Evolutionary conservation across 1,140 invertebrate genomes (phyloP).

Genomic region (Bradysia coprophila): DNA sequence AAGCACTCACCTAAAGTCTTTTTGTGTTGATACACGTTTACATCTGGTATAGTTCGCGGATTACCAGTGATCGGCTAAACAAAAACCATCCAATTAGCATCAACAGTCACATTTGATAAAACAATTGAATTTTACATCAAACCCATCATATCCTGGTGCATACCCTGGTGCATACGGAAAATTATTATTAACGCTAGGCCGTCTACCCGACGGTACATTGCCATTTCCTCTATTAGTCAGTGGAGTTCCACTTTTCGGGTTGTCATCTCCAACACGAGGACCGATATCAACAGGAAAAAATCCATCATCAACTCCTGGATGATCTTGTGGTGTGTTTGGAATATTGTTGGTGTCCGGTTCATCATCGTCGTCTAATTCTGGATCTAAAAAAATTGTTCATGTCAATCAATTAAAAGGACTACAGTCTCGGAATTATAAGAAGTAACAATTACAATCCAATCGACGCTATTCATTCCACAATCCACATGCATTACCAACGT

Average conservation of each 20-base stretch:
- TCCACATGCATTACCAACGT: too few species aligned
- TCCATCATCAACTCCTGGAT: conserved; percentile 32
- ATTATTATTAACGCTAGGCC: too few species aligned
- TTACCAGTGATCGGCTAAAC: conserved; percentile 6
- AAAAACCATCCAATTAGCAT: conserved; percentile 2
- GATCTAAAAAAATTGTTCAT: too few species aligned
- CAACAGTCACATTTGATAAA: conserved; percentile 3
- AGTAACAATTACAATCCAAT: too few species aligned
- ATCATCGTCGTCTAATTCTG: conserved; percentile 23
- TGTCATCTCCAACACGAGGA: conserved; percentile 4
- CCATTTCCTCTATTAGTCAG: conserved; percentile 1
- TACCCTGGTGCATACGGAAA: conserved; percentile 10
- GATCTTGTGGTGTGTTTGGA: conserved; percentile 17
- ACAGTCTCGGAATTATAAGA: too few species aligned
- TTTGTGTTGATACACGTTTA: conserved; percentile 80
- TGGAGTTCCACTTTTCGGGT: conserved; percentile 4
- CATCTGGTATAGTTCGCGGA: conserved; percentile 35
- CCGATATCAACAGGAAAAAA: conserved; percentile 14
- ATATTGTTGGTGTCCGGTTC: conserved; percentile 25
- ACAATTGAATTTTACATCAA: conserved; percentile 1
- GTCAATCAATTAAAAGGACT: too few species aligned
- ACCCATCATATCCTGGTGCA: conserved; percentile 4
- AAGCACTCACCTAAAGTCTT: too few species aligned
- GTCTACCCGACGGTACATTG: conserved; percentile 6
- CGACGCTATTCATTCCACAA: too few species aligned